Percentiles rank a stretch among this genome's conserved stretches.
Evolutionary conservation across 2,797 vertebrate genomes (phyloP).

Genomic region (Megalops cyprinoides): DNA sequence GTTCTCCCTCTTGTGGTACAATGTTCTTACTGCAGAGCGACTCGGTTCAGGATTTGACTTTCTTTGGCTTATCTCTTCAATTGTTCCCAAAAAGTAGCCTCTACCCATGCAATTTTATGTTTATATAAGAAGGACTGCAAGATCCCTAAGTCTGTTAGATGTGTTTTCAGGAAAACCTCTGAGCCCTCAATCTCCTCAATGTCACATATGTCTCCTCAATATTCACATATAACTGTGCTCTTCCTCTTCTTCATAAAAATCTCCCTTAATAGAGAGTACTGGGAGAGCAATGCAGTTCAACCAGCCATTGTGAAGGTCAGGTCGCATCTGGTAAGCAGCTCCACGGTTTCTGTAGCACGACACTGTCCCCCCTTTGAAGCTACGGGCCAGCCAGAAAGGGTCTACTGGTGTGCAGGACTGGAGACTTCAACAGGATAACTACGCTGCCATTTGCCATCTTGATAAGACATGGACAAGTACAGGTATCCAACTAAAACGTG

Average conservation of each 20-base stretch:
- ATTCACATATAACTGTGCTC: too few relatives aligned
- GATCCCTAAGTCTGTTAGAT: too few relatives aligned
- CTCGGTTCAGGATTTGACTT: too few relatives aligned
- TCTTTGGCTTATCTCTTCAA: too few relatives aligned
- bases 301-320: constrained; percentile 57
- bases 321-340: constrained; percentile 70
- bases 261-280: constrained; percentile 11
- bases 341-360: constrained; percentile 74
- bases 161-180: not conserved
- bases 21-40: not conserved
- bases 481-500: too few relatives aligned
- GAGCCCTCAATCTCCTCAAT: not conserved
- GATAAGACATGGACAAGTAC: too few relatives aligned
- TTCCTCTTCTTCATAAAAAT: not conserved
- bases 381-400: constrained; percentile 71
- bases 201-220: not conserved
- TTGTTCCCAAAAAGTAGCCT: too few relatives aligned
- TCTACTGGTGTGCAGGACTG: constrained; percentile 74
- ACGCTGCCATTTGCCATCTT: too few relatives aligned
- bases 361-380: constrained; percentile 75
- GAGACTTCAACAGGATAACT: not conserved
- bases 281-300: constrained; percentile 70
- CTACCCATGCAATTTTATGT: too few relatives aligned
- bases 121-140: too few relatives aligned
- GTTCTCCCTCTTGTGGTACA: not conserved